These are phyloP conservation scores for Natrix natrix DNA, from an alignment of 2,797 vertebrate species.

Conservation along the genomic window DNA sequence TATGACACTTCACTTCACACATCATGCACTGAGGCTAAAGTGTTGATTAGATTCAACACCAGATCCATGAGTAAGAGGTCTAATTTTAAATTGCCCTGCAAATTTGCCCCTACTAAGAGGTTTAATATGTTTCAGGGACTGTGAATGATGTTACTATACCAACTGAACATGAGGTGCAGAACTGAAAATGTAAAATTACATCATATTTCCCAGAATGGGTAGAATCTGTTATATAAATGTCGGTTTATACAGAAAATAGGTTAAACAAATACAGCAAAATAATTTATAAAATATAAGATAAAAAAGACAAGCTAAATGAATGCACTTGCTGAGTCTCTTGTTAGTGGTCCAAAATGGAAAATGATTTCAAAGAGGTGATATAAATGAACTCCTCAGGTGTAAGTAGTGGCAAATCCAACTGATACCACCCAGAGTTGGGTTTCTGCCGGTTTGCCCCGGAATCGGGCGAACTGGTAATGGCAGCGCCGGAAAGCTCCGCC, in stretches of 20 bases:
- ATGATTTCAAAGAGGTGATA: not conserved
- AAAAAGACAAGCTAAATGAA: not conserved
- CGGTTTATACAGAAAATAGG: not conserved
- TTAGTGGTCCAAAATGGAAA: not conserved
- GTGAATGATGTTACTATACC: constrained; percentile 5
- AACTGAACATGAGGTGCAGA: not conserved
- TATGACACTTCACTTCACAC: constrained; percentile 15
- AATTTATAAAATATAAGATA: not conserved
- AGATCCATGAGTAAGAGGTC: not conserved
- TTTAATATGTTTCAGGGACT: not conserved
- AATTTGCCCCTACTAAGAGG: not conserved
- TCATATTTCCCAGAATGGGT: not conserved
- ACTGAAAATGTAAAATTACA: not conserved
- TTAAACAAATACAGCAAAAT: not conserved
- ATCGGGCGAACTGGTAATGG: too few species aligned
- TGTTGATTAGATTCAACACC: constrained; percentile 23
- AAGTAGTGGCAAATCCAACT: not conserved
- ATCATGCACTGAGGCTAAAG: not conserved
- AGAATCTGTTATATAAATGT: not conserved
- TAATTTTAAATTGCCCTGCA: constrained; percentile 15
- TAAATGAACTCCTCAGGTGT: not conserved
- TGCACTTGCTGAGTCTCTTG: not conserved
- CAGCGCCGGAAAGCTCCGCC: too few species aligned
- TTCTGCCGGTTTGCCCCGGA: too few species aligned
- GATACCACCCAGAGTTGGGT: not conserved